Conservation (phyloP, 2,888 invertebrate species). For the Cloeon dipterum region DNA sequence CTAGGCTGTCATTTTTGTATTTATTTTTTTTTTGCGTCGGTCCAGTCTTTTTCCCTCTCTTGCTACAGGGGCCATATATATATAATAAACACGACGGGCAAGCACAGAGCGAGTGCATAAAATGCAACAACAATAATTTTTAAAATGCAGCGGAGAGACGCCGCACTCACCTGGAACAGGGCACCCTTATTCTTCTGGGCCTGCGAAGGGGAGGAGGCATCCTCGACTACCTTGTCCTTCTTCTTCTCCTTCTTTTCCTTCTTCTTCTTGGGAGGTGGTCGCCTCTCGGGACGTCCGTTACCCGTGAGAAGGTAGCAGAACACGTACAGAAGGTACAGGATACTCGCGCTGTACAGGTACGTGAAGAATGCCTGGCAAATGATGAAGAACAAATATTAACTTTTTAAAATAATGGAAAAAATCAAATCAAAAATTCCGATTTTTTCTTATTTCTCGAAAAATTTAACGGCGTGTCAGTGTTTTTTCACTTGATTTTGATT, state of each 20-base stretch:
- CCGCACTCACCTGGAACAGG: slow-evolving; percentile 30
- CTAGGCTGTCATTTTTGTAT: no score
- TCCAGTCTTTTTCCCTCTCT: no score
- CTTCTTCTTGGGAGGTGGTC: slow-evolving; percentile 40
- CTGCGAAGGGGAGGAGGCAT: slow-evolving; percentile 21
- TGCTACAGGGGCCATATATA: no score
- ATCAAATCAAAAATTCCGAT: no score
- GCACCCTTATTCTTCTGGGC: slow-evolving; percentile 6
- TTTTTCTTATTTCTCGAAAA: no score
- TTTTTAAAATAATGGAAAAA: no score
- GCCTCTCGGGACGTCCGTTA: slow-evolving; percentile 36
- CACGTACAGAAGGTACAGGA: slow-evolving; percentile 78
- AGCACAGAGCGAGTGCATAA: slow-evolving; percentile 18
- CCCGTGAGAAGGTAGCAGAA: slow-evolving; percentile 87
- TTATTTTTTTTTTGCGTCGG: no score
- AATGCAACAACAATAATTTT: slow-evolving; percentile 22
- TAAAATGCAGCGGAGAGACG: slow-evolving; percentile 23
- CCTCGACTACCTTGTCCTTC: slow-evolving; percentile 33
- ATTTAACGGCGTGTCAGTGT: no score
- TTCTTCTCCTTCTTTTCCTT: slow-evolving; percentile 21
- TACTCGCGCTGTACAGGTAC: slow-evolving; percentile 79
- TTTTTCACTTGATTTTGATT: no score
- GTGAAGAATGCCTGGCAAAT: slow-evolving; percentile 59
- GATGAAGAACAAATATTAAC: no score
- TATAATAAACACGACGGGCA: slow-evolving; percentile 7